A percentile compares a stretch with the other conserved stretches of the same genome.
Conservation (phyloP, 2,888 invertebrate species). For the Halictus ligatus region DNA sequence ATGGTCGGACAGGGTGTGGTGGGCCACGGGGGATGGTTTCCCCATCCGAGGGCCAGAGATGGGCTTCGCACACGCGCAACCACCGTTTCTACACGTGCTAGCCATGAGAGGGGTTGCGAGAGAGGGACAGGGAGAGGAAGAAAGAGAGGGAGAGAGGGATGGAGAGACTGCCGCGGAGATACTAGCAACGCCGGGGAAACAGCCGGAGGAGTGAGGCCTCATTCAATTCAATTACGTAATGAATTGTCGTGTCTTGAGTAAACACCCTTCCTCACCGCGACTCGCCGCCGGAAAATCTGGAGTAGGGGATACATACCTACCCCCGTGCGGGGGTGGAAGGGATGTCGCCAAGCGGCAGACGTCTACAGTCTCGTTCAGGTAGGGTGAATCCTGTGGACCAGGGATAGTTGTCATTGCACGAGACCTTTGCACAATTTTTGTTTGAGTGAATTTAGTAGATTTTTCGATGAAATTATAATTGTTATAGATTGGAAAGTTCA, state of each 20-base stretch:
- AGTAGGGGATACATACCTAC: slow-evolving; percentile 51
- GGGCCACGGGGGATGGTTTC: slow-evolving; percentile 43
- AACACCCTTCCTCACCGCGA: slow-evolving; percentile 82
- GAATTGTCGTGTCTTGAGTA: slow-evolving; percentile 85
- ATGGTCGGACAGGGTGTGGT: slow-evolving; percentile 52
- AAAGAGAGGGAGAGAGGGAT: not conserved
- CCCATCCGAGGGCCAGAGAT: slow-evolving; percentile 27
- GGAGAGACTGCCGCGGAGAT: slow-evolving; percentile 36
- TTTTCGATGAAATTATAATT: too few species aligned
- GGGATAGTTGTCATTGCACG: not conserved
- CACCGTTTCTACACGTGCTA: slow-evolving; percentile 61
- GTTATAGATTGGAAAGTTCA: not conserved
- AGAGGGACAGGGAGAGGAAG: not conserved
- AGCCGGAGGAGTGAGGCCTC: slow-evolving; percentile 75
- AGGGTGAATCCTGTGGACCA: not conserved
- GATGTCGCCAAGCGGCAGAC: slow-evolving; percentile 22
- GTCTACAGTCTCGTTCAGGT: slow-evolving; percentile 48
- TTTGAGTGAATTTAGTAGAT: not conserved
- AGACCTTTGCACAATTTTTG: not conserved
- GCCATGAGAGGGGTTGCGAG: not conserved
- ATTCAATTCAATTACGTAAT: slow-evolving; percentile 84
- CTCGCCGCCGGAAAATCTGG: slow-evolving; percentile 73
- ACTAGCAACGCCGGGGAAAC: slow-evolving; percentile 51
- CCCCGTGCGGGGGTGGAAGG: slow-evolving; percentile 16
- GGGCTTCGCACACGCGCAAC: slow-evolving; percentile 61